A percentile compares a stretch with the other conserved stretches of the same genome.
phyloP scores from a whole-genome alignment of 1,140 invertebrate species.

The Ceratosolen solmsi region DNA sequence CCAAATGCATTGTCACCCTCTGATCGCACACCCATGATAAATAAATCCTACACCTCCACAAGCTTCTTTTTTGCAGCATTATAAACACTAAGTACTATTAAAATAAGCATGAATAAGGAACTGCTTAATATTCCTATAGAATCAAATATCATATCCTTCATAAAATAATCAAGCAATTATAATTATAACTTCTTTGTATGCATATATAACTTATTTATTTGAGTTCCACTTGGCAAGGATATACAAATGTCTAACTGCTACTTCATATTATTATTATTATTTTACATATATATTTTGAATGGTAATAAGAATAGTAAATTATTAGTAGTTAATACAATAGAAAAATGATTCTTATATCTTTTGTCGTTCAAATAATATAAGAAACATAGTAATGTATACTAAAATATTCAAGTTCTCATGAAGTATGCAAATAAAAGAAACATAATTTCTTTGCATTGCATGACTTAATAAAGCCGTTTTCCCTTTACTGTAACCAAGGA shows the following conservation, averaged over 20 bases:
- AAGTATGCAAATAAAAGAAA: constrained; percentile 1
- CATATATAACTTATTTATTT: neutral
- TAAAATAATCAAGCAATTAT: constrained; percentile 31
- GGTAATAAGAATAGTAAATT: neutral
- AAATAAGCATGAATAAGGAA: neutral
- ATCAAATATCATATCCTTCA: constrained; percentile 15
- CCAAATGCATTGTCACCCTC: constrained; percentile 28
- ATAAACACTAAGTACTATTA: neutral
- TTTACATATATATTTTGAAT: neutral
- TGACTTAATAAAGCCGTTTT: constrained; percentile 24
- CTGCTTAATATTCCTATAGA: neutral
- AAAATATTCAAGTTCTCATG: constrained; percentile 1
- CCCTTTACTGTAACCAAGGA: neutral
- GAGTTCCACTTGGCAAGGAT: neutral
- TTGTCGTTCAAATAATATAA: neutral
- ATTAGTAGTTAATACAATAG: neutral
- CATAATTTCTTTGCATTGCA: neutral
- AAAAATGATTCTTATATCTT: neutral
- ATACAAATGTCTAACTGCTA: too few species aligned
- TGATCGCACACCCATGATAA: neutral
- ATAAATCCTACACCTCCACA: neutral
- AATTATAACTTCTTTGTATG: neutral
- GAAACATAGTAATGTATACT: neutral
- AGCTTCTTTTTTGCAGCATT: neutral
- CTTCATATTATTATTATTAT: neutral